A percentile compares a stretch with the other conserved stretches of the same genome.
Conservation (phyloP, 2,888 invertebrate genomes). For the Nemoura dubitans region DNA sequence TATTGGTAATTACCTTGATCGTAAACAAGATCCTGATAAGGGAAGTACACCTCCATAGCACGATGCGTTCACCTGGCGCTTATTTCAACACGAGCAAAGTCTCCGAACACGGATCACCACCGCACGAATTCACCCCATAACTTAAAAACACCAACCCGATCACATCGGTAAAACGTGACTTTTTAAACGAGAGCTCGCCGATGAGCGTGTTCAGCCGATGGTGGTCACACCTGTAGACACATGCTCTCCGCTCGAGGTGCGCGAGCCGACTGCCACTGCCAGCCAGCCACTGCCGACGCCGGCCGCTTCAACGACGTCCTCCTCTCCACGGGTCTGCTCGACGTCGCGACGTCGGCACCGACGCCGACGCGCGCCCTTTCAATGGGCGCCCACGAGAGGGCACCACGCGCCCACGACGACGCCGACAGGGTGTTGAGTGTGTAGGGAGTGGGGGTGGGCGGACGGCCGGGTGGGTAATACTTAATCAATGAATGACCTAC, state of each 20-base stretch:
- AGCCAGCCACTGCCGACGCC: neutral
- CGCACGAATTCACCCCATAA: neutral
- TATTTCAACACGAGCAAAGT: neutral
- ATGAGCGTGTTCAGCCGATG: neutral
- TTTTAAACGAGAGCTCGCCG: neutral
- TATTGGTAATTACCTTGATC: constrained; percentile 19
- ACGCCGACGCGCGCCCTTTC: neutral
- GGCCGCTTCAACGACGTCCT: neutral
- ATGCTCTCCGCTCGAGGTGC: neutral
- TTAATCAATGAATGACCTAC: constrained; percentile 12
- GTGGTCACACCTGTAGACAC: neutral
- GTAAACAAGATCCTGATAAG: constrained; percentile 16
- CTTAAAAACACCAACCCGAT: neutral
- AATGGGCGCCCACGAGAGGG: neutral
- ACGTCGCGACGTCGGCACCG: neutral
- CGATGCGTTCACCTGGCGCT: neutral
- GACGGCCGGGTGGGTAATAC: neutral
- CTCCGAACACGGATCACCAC: neutral
- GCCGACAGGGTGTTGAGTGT: constrained; percentile 4
- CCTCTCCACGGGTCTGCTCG: neutral
- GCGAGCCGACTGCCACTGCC: neutral
- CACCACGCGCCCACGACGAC: neutral
- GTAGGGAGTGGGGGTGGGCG: neutral
- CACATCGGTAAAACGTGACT: neutral
- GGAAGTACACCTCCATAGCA: constrained; percentile 20